These are phyloP conservation scores for Petromus typicus DNA, from an alignment of 2,113 vertebrate genomes.

Conservation along the genomic window DNA sequence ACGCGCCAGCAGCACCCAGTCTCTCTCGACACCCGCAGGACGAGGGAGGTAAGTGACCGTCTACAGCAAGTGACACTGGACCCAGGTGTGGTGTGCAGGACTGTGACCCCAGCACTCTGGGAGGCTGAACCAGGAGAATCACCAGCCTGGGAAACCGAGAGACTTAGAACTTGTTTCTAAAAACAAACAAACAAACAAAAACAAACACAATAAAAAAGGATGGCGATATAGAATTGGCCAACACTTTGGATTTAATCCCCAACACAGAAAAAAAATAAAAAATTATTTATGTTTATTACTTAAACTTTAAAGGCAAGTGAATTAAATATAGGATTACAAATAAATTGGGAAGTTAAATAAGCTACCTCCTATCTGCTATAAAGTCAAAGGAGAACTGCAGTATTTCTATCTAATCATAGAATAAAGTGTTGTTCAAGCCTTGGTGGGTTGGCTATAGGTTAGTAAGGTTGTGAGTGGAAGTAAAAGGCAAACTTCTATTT, in stretches of 20 bases:
- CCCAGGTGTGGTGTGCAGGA: background rate
- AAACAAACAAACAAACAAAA: background rate
- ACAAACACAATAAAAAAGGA: background rate
- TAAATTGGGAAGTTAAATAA: background rate
- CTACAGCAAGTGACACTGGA: background rate
- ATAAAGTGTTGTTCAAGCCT: background rate
- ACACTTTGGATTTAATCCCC: background rate
- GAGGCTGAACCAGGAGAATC: background rate
- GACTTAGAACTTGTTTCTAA: background rate
- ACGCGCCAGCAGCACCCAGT: rapidly evolving
- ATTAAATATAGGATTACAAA: background rate
- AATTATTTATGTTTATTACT: background rate
- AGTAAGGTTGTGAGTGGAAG: background rate
- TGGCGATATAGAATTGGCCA: background rate
- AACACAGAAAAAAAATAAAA: background rate
- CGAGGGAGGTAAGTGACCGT: background rate
- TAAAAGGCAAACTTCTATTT: background rate
- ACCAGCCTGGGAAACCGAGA: background rate
- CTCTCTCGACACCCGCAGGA: background rate
- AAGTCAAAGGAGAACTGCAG: background rate
- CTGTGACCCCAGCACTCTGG: background rate
- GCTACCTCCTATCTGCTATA: rapidly evolving
- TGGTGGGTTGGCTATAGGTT: background rate
- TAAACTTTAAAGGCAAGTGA: background rate
- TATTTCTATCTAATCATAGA: background rate